A percentile compares a stretch with the other conserved stretches of the same genome.
Conservation (phyloP, 30 jellyfish, hydroid and myxozoan genomes). For the Cassiopea xamachana region DNA sequence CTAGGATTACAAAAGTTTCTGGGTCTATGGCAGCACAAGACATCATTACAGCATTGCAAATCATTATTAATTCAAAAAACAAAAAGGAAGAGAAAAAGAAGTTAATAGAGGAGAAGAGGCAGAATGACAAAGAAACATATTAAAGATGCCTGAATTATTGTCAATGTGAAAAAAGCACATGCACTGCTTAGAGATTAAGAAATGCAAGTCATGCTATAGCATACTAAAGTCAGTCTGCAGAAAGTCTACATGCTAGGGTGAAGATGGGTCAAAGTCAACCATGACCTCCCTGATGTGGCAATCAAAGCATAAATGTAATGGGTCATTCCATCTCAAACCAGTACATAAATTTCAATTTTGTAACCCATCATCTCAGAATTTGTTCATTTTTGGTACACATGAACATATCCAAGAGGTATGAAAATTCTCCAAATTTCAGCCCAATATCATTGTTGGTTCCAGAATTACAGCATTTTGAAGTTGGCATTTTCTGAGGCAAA, state of each 20-base stretch:
- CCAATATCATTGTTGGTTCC: too few species aligned
- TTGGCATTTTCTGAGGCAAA: too few species aligned
- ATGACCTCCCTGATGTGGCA: not conserved
- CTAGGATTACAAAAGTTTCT: conserved; percentile 13
- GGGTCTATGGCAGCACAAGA: conserved; percentile 18
- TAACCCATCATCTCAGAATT: too few species aligned
- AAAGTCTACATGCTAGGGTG: not conserved
- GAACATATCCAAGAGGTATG: too few species aligned
- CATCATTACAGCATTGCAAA: conserved; percentile 5
- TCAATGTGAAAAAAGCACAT: conserved; percentile 1
- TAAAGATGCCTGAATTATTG: conserved; percentile 12
- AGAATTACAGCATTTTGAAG: too few species aligned
- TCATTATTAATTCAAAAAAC: not conserved
- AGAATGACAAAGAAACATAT: conserved; percentile 8
- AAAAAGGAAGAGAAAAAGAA: conserved; percentile 12
- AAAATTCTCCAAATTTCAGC: too few species aligned
- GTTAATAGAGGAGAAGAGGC: conserved; percentile 5
- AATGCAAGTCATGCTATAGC: not conserved
- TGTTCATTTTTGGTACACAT: too few species aligned
- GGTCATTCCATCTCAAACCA: too few species aligned
- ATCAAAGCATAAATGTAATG: not conserved
- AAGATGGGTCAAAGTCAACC: not conserved
- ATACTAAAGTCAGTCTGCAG: not conserved
- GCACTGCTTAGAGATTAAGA: not conserved
- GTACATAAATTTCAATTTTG: too few species aligned